Base-by-base conservation (phyloP, 2,888 invertebrate species). In the Ophraella communa region DNA sequence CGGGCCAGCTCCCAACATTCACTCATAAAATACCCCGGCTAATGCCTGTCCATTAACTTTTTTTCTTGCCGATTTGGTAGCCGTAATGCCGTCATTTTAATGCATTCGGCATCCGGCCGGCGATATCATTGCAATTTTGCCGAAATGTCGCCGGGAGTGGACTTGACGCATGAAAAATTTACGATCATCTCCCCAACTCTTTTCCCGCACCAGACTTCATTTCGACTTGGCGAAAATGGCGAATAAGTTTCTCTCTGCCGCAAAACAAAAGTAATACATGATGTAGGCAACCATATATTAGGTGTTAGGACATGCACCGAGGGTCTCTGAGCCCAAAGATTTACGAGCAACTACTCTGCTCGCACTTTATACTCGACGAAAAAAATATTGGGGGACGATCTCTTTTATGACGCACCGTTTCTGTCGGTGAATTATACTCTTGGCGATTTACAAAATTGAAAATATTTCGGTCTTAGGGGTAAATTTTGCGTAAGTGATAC, bases 131-230 rank as follows among this genome's bases (percentile, higher is more conserved):
- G 58, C 60, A 57, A 49, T 21, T 35, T 55, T 62, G 54, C 33
- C 54, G 71, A 73, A 75, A 71, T 74, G 75, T 74, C 76, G 73
- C 73, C 70, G 73, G n/a, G 67, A 71, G 77, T 78, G 78, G 74
- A 76, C 77, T 67, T 78, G 79, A 78, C 78, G 74, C 62, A 67
- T 79, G 79, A 78, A 75, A 78, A 77, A 79, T 79, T 79, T 79
- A 79, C 76, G 69, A 73, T 23, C 69, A 74, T 74, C 70, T n/a
- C n/a, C n/a, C 75, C 77, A 78, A 78, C 75, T 75, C 76, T 75
- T 74, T 45, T 76, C 74, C 74, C 71, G n/a, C n/a, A 62, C 70
- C 68, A 73, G 74, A 77, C 77, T 78, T 77, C 76, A 78, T 78
- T 77, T 71, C 76, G 72, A 78, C 73, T 77, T 76, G 72, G 73